Evolutionary conservation across 1,140 invertebrate species (phyloP).

Genomic region (Dendroctonus ponderosae): DNA sequence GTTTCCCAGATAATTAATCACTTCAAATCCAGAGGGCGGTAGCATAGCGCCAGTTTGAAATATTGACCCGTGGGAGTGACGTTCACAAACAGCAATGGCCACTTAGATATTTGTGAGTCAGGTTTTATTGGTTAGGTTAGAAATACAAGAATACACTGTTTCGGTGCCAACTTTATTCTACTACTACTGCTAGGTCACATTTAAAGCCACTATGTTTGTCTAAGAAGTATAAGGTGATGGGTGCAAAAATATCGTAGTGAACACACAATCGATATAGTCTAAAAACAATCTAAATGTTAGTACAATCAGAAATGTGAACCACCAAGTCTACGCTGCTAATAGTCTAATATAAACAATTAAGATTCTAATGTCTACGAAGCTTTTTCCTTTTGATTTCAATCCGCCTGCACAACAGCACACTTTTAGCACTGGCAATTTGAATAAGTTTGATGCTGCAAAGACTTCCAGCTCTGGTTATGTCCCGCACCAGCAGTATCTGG

Average conservation of each 20-base stretch:
- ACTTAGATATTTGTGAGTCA: slow-evolving; percentile 1
- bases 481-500: slow-evolving; percentile 82
- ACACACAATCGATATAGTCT: slow-evolving; percentile 17
- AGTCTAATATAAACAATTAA: too few species aligned
- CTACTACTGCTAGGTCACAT: slow-evolving; percentile 21
- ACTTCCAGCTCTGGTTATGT: slow-evolving; percentile 67
- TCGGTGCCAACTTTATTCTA: slow-evolving; percentile 31
- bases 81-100: slow-evolving; percentile 25
- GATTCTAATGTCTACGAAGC: too few species aligned
- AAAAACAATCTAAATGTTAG: too few species aligned
- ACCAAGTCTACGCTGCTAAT: too few species aligned
- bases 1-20: background rate
- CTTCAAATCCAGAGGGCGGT: slow-evolving; percentile 12
- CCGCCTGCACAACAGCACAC: slow-evolving; percentile 12
- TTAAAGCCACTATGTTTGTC: slow-evolving; percentile 17
- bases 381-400: slow-evolving; percentile 1
- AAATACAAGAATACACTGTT: slow-evolving; percentile 15
- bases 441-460: background rate
- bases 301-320: too few species aligned
- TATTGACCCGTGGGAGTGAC: slow-evolving; percentile 34
- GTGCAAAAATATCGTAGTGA: slow-evolving; percentile 10
- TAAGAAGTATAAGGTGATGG: slow-evolving; percentile 3
- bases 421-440: slow-evolving; percentile 11
- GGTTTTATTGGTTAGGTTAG: slow-evolving; percentile 21
- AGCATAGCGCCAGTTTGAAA: background rate